Base-by-base conservation (phyloP, 1,140 invertebrate species). In the Patella vulgata region DNA sequence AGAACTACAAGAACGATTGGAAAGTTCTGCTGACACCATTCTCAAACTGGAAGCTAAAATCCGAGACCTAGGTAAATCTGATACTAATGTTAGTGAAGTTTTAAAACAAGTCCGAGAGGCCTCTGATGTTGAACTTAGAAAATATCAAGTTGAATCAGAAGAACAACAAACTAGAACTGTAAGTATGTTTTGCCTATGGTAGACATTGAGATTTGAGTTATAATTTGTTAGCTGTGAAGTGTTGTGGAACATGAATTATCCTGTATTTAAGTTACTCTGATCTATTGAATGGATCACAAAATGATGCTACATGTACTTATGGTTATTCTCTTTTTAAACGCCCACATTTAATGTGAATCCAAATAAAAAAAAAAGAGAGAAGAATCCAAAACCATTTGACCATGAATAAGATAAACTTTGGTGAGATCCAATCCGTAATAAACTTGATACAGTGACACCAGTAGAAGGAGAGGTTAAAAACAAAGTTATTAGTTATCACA, bases 81-180 rank as follows among this genome's bases (percentile, higher is more conserved):
- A 78, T 36, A 50, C 66, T 3, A 60, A 60, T 12, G 60, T 78
- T 3, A 48, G 53, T 8, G 77, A 74, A 1, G 44, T 78, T 44
- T 30, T 78, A 36, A 66, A 66, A 44, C 64, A 73, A 53, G 73
- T 81, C 0, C 42, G 72, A 33, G 72, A 79, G 31, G 66, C 74
- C 4, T 66, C 71, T 0, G 72, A 78, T 36, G 50, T 57, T 23
- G 79, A 81, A 53, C 59, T 79, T 28, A 52, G 48, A 27, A 71
- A 68, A 47, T 79, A 70, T 42, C 65, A 74, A 44, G n/a, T 50
- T 5, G 76, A 79, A 47, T 73, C 74, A 28, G 74, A 78, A 39
- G 68, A 67, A 44, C 59, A 63, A 33, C 75, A 74, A 44, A 68
- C 28, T 30, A 66, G 63, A 64, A 79, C 72, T 72, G 72, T 80